Conservation (phyloP, 1,140 invertebrate genomes). For the Hylaeus volcanicus region DNA sequence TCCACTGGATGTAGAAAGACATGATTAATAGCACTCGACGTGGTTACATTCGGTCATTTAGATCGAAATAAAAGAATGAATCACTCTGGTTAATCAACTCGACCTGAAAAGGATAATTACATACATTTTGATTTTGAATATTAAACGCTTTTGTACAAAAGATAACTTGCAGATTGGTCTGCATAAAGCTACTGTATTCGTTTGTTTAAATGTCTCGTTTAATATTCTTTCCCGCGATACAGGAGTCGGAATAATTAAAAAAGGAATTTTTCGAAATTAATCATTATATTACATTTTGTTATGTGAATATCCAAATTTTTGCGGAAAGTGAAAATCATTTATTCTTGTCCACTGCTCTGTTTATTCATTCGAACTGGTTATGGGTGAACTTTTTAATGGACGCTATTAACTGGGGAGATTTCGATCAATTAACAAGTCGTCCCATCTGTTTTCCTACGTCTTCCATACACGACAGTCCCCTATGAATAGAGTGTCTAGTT, state of each 20-base stretch:
- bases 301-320: no score
- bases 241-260: no score
- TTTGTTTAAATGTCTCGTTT: no score
- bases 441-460: not conserved
- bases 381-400: not conserved
- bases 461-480: not conserved
- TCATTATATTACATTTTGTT: no score
- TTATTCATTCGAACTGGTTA: not conserved
- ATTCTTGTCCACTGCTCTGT: not conserved
- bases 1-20: conserved; percentile 37
- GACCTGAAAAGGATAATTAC: not conserved
- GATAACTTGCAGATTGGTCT: no score
- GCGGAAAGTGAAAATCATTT: not conserved
- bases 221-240: no score
- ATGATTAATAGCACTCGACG: conserved; percentile 30
- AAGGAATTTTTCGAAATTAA: no score
- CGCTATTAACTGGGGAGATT: not conserved
- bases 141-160: no score
- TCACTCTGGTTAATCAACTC: not conserved
- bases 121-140: not conserved
- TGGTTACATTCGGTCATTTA: conserved; percentile 23
- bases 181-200: no score
- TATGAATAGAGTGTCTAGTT: not conserved
- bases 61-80: not conserved
- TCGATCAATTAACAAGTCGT: conserved; percentile 11